Conservation (phyloP, 1,140 invertebrate species). For the Drosophila truncata region DNA sequence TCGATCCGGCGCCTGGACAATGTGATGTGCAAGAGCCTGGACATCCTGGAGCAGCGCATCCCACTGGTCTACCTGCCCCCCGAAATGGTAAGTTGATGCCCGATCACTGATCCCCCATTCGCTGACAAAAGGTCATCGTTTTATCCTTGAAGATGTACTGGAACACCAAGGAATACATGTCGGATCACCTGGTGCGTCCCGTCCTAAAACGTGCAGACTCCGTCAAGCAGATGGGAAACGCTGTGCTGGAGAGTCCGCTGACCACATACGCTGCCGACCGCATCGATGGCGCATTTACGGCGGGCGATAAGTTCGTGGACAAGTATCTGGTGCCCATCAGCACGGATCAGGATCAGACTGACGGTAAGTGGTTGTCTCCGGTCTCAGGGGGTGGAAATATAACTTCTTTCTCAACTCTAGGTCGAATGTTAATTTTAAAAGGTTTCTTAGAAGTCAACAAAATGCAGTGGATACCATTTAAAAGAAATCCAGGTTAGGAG, state of each 20-base stretch:
- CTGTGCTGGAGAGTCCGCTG: conserved; percentile 88
- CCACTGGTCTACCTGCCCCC: conserved; percentile 91
- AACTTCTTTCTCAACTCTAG: conserved; percentile 8
- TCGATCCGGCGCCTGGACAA: conserved; percentile 90
- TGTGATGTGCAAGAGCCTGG: conserved; percentile 91
- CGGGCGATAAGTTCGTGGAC: conserved; percentile 92
- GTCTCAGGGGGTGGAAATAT: background rate
- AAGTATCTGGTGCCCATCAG: conserved; percentile 90
- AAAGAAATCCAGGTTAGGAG: conserved; percentile 11
- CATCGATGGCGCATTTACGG: conserved; percentile 90
- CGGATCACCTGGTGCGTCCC: conserved; percentile 88
- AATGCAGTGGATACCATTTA: background rate
- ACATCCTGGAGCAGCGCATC: conserved; percentile 91
- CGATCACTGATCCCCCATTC: conserved; percentile 20
- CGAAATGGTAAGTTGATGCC: conserved; percentile 88
- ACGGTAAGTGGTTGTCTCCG: conserved; percentile 85
- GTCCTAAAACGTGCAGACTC: conserved; percentile 91
- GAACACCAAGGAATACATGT: conserved; percentile 91
- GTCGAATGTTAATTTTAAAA: conserved; percentile 7
- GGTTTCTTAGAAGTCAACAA: background rate
- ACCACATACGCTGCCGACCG: conserved; percentile 89
- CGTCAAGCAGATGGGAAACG: conserved; percentile 90
- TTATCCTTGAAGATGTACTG: conserved; percentile 89
- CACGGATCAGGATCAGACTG: conserved; percentile 87
- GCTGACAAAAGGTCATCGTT: conserved; percentile 56